Base-by-base conservation (phyloP, 2,797 vertebrate genomes). In the Lemur catta region DNA sequence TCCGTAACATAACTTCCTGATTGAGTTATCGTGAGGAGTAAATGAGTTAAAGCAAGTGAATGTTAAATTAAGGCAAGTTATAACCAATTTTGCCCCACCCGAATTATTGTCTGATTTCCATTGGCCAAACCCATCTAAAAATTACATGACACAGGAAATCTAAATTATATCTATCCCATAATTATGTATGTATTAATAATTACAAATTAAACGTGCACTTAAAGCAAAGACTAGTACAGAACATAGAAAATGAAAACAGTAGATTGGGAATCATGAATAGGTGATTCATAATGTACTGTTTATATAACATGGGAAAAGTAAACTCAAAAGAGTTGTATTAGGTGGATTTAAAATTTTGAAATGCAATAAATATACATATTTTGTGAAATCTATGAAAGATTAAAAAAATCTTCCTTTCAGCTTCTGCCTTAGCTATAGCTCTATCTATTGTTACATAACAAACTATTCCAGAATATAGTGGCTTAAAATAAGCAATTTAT, bases 71-170 rank as follows among this genome's bases (percentile, higher is more conserved):
- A 57, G 38, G 85, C 55, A 50, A 33, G 59, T 26, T 55, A n/a
- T 5, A 20, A 88, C 72, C 91, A 71, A 94, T 80, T 79, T 38
- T 15, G 28, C 11, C 50, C 14, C 92, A 95, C 38, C 55, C 72
- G 88, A 75, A 94, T 75, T 93, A 86, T 4, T 65, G 8, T 46
- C 61, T 91, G 89, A 92, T 48, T 94, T 93, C 95, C 89, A 69
- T 84, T 52, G 72, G 84, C 57, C 82, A 75, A 91, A 71, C 26
- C 71, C 78, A 72, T 52, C 74, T 81, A 75, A 89, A 94, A 88
- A 46, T 81, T 43, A 94, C 55, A 76, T 63, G 41, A 71, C 65
- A 94, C 59, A 33, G 82, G 65, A 94, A 61, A 94, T 74, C 59
- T 87, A 91, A 94, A 81, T 72, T 76, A 26, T 74, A 69, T 41